A percentile compares a stretch with the other conserved stretches of the same genome.
Conservation (phyloP, 1,140 invertebrate species). For the Oryzaephilus surinamensis region DNA sequence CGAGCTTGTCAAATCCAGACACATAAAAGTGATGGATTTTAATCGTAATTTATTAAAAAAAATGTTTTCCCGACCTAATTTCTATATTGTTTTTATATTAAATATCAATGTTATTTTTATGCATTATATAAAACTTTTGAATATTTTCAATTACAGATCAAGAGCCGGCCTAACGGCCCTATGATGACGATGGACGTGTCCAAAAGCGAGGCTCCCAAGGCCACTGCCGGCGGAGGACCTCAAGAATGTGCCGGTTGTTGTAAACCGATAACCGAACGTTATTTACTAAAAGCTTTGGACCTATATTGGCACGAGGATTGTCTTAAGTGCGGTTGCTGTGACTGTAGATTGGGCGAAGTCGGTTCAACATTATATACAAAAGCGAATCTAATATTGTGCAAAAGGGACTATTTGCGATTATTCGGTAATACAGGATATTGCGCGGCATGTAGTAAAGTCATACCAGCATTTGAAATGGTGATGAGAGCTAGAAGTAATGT, state of each 20-base stretch:
- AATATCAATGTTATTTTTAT: too few species aligned
- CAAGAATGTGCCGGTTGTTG: constrained; percentile 78
- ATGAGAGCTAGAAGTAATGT: constrained; percentile 95
- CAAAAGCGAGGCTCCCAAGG: constrained; percentile 44
- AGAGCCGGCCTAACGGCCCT: constrained; percentile 32
- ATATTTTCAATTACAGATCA: constrained; percentile 29
- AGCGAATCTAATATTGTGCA: constrained; percentile 94
- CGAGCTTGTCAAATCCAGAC: too few species aligned
- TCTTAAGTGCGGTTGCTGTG: constrained; percentile 94
- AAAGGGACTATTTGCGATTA: constrained; percentile 93
- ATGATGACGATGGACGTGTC: constrained; percentile 66
- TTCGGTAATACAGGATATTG: constrained; percentile 88
- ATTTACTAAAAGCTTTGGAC: constrained; percentile 76
- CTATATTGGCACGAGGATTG: constrained; percentile 98
- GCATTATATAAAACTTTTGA: constrained; percentile 5
- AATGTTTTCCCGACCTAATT: too few species aligned
- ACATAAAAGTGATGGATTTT: too few species aligned
- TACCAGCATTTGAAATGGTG: constrained; percentile 98
- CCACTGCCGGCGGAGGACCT: constrained; percentile 26
- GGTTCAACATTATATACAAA: constrained; percentile 93
- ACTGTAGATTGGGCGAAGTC: constrained; percentile 94
- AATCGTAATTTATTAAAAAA: too few species aligned
- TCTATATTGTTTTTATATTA: too few species aligned
- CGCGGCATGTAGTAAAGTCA: constrained; percentile 90
- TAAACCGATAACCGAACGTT: constrained; percentile 78